A percentile compares a stretch with the other conserved stretches of the same genome.
Conservation (phyloP, 2,797 vertebrate species). For the Rousettus madagascariensis region DNA sequence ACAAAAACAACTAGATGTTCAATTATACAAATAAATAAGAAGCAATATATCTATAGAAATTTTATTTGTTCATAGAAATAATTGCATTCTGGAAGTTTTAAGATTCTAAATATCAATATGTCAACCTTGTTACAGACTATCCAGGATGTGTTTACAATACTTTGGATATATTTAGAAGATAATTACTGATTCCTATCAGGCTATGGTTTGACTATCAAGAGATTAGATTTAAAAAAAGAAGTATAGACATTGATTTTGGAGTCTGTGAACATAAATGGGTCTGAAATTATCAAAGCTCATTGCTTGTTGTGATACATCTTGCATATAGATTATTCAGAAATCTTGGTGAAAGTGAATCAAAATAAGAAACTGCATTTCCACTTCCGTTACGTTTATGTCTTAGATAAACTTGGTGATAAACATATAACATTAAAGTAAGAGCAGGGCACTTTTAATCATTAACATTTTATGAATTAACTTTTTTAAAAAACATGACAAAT, state of each 20-base stretch:
- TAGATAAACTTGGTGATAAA: slow-evolving; percentile 1
- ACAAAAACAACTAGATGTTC: slow-evolving; percentile 5
- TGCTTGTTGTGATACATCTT: neutral
- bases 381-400: neutral
- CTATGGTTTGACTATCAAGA: slow-evolving; percentile 5
- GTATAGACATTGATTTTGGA: neutral
- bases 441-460: neutral
- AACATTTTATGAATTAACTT: neutral
- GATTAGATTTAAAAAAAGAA: neutral
- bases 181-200: neutral
- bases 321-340: neutral
- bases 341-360: slow-evolving; percentile 1
- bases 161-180: neutral
- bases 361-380: neutral
- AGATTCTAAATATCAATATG: neutral
- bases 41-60: neutral
- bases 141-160: neutral
- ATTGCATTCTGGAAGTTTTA: neutral
- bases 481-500: neutral
- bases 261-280: neutral
- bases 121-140: neutral
- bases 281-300: neutral
- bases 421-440: neutral
- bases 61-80: neutral
- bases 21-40: neutral